phyloP scores from a whole-genome alignment of 2,797 vertebrate species.

The Rhadinocentrus ornatus region DNA sequence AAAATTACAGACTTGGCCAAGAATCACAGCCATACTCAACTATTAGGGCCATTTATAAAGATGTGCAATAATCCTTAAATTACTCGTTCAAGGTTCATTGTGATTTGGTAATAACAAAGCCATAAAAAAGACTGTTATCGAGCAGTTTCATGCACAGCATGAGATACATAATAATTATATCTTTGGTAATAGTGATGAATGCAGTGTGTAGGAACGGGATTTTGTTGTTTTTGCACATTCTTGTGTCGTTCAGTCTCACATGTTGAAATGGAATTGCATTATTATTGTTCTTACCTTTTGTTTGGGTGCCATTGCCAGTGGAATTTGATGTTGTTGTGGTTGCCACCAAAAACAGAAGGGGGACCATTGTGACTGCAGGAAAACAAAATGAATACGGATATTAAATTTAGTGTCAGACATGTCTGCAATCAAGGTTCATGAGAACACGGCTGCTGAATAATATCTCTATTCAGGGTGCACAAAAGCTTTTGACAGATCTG shows the following conservation, averaged over 20 bases:
- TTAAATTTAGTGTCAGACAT: conserved; percentile 68
- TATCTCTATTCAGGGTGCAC: conserved; percentile 54
- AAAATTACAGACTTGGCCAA: conserved; percentile 50
- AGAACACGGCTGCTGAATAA: conserved; percentile 30
- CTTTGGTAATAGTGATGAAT: conserved; percentile 46
- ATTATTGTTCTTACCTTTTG: conserved; percentile 70
- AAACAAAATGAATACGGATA: conserved; percentile 71
- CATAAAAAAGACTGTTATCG: conserved; percentile 57
- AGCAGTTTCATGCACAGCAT: conserved; percentile 42
- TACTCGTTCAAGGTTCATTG: conserved; percentile 48
- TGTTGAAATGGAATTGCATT: conserved; percentile 19
- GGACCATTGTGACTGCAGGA: conserved; percentile 83
- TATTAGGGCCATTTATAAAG: conserved; percentile 54
- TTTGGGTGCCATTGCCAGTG: conserved; percentile 54
- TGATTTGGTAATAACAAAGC: conserved; percentile 69
- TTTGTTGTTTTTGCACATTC: conserved; percentile 24
- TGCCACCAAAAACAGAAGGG: conserved; percentile 78
- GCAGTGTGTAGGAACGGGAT: conserved; percentile 11
- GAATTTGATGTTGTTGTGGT: conserved; percentile 56
- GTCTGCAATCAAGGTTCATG: conserved; percentile 53
- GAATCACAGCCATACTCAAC: conserved; percentile 37
- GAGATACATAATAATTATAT: conserved; percentile 50
- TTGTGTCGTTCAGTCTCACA: conserved; percentile 45
- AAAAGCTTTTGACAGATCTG: conserved; percentile 60
- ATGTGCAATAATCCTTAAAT: conserved; percentile 65